Conservation (phyloP, 2,113 vertebrate genomes). For the Chloroceryle aenea region DNA sequence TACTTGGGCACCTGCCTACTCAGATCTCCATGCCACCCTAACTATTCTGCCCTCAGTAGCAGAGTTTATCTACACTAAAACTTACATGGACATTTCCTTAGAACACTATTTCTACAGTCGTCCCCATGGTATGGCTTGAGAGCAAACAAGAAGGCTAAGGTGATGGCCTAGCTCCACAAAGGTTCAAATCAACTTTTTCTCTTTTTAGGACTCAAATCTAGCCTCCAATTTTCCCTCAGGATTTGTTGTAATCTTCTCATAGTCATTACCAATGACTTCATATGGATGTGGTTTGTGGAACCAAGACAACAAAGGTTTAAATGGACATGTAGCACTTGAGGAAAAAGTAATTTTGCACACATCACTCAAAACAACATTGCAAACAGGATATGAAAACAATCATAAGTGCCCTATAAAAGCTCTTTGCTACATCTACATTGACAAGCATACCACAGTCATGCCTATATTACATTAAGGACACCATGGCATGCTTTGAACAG, state of each 20-base stretch:
- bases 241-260: not conserved
- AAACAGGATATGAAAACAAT: not conserved
- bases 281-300: not conserved
- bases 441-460: not conserved
- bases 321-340: not conserved
- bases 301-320: not conserved
- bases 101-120: not conserved
- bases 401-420: not conserved
- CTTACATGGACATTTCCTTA: not conserved
- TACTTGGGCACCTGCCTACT: not conserved
- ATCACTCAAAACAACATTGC: not conserved
- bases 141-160: not conserved
- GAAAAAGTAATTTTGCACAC: not conserved
- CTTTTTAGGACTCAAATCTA: not conserved
- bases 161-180: not conserved
- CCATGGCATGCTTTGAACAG: not conserved
- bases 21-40: not conserved
- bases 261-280: not conserved
- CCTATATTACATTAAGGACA: not conserved
- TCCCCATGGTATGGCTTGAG: not conserved
- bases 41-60: not conserved
- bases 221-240: not conserved
- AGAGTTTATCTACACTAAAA: not conserved
- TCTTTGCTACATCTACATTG: not conserved
- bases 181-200: not conserved